Evolutionary conservation across 2,888 invertebrate genomes (phyloP).

Genomic region (Agrochola lota): DNA sequence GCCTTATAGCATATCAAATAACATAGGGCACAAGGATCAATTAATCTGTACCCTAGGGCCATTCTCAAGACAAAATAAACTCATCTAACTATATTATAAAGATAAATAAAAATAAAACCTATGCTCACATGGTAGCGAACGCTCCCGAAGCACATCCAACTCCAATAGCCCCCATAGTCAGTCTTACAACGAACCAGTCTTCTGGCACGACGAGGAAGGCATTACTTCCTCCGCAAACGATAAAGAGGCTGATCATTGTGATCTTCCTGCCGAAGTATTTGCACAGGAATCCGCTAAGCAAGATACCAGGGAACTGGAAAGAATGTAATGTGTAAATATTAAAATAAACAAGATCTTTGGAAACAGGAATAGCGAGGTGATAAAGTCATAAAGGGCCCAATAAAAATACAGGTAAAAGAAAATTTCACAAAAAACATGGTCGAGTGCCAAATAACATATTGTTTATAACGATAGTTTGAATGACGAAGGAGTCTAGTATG

Average conservation of each 20-base stretch:
- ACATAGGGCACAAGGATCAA: not conserved
- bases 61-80: not conserved
- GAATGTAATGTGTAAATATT: not conserved
- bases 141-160: constrained; percentile 71
- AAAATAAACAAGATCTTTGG: not conserved
- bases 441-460: not conserved
- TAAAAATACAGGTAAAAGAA: not conserved
- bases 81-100: not conserved
- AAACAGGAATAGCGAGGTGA: not conserved
- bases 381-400: not conserved
- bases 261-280: constrained; percentile 91
- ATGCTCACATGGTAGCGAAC: constrained; percentile 72
- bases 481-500: not conserved
- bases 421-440: not conserved
- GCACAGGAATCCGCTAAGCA: constrained; percentile 85
- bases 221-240: constrained; percentile 87
- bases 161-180: constrained; percentile 69
- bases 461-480: not conserved
- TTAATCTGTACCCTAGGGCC: too few relatives aligned
- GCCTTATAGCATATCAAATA: not conserved
- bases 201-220: constrained; percentile 69
- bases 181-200: constrained; percentile 69
- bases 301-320: constrained; percentile 90
- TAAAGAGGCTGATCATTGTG: constrained; percentile 90
- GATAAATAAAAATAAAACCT: not conserved